Conservation (phyloP, 2,113 vertebrate genomes). For the Fulica atra region DNA sequence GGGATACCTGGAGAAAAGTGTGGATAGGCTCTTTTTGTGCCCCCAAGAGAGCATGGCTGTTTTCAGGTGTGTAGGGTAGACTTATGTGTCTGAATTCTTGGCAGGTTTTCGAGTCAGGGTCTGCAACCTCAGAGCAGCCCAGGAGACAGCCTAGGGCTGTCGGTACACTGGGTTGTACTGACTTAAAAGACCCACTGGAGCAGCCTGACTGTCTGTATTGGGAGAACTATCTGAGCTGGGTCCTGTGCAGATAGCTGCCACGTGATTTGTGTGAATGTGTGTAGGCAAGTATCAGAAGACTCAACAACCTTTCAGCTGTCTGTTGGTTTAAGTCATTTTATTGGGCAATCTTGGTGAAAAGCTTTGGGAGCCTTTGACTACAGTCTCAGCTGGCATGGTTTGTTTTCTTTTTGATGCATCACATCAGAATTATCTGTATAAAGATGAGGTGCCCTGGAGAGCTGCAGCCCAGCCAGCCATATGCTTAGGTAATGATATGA, state of each 20-base stretch:
- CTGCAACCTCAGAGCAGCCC: background rate
- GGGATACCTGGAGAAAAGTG: rapidly evolving
- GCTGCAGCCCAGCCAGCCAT: background rate
- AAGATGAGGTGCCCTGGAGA: background rate
- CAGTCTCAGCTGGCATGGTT: background rate
- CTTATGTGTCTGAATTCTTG: background rate
- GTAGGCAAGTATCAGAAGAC: background rate
- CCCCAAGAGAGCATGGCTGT: background rate
- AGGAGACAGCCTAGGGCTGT: background rate
- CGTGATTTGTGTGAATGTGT: background rate
- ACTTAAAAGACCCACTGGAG: background rate
- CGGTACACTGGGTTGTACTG: rapidly evolving
- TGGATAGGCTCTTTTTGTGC: background rate
- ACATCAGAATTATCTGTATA: background rate
- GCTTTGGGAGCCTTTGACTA: background rate
- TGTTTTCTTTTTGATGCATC: background rate
- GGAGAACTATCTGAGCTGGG: background rate
- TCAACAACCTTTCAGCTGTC: background rate
- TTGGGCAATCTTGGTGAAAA: background rate
- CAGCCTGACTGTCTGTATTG: background rate
- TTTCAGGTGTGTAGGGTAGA: background rate
- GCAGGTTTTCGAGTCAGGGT: background rate
- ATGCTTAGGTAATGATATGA: background rate
- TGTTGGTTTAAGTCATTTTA: background rate
- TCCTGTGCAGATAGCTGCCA: background rate